Evolutionary conservation across 2,888 invertebrate genomes (phyloP).

Genomic region (Alviniconcha strummeri): DNA sequence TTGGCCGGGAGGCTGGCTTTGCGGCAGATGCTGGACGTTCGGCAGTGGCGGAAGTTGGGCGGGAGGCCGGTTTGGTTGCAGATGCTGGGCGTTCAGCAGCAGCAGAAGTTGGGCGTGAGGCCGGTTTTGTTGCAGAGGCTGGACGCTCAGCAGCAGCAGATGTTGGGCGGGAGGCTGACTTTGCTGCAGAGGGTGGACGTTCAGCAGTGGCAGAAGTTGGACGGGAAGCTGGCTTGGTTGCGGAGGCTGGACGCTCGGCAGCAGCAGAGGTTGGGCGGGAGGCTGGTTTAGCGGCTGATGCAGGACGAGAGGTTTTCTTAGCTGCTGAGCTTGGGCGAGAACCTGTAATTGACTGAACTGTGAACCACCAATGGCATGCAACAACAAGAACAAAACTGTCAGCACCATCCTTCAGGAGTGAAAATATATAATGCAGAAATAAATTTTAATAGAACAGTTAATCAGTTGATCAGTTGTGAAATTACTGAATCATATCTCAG

Average conservation of each 20-base stretch:
- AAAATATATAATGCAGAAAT: no score
- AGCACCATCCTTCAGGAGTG: no score
- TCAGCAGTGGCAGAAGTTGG: slow-evolving; percentile 24
- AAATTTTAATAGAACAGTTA: no score
- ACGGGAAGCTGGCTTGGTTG: slow-evolving; percentile 36
- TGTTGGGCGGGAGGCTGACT: slow-evolving; percentile 43
- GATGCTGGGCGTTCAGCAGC: slow-evolving; percentile 46
- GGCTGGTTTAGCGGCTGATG: not conserved
- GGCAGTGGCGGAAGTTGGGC: slow-evolving; percentile 43
- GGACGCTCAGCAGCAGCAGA: slow-evolving; percentile 41
- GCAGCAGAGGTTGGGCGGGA: slow-evolving; percentile 34
- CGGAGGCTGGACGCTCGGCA: slow-evolving; percentile 28
- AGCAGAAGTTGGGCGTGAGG: slow-evolving; percentile 2
- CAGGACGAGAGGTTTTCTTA: no score
- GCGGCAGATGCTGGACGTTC: slow-evolving; percentile 46
- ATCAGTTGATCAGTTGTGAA: no score
- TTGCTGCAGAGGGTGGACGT: slow-evolving; percentile 37
- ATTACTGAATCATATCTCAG: no score
- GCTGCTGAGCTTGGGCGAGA: not conserved
- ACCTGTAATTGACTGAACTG: not conserved
- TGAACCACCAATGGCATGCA: no score
- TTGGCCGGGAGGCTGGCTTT: slow-evolving; percentile 14
- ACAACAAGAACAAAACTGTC: no score
- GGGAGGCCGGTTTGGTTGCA: slow-evolving; percentile 40
- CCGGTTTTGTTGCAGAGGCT: slow-evolving; percentile 14